These are phyloP conservation scores for Catostomus latipinnis DNA, from an alignment of 2,797 vertebrate genomes.

Conservation along the genomic window DNA sequence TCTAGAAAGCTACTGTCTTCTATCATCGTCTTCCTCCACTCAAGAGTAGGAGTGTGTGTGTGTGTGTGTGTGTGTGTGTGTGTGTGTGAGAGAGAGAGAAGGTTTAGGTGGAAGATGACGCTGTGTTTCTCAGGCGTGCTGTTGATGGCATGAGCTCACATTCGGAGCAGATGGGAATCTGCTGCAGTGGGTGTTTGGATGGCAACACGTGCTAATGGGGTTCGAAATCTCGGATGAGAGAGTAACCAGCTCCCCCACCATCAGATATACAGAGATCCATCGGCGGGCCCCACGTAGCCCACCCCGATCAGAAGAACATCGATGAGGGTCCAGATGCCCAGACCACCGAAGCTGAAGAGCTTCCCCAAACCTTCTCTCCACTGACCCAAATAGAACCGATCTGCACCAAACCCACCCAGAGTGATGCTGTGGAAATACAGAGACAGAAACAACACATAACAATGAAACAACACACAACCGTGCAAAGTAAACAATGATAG, in stretches of 20 bases:
- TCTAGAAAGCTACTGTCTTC: not conserved
- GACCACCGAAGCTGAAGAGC: conserved; percentile 97
- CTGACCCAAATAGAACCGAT: conserved; percentile 98
- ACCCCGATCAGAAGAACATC: conserved; percentile 95
- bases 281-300: conserved; percentile 95
- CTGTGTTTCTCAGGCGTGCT: not conserved
- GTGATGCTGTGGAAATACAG: conserved; percentile 83
- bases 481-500: not conserved
- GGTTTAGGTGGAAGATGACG: too few species aligned
- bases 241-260: not conserved
- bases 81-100: not conserved
- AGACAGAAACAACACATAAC: not conserved
- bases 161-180: conserved; percentile 75
- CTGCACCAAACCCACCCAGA: conserved; percentile 95
- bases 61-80: not conserved
- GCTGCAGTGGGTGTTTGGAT: conserved; percentile 65
- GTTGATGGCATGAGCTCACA: conserved; percentile 59
- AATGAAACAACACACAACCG: not conserved
- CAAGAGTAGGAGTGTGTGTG: not conserved
- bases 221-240: conserved; percentile 57
- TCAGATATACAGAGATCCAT: conserved; percentile 97
- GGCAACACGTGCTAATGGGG: conserved; percentile 65
- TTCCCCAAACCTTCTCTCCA: conserved; percentile 98
- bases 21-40: not conserved
- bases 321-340: conserved; percentile 97